phyloP scores from a whole-genome alignment of 2,113 vertebrate species.

The Eulemur rufifrons region DNA sequence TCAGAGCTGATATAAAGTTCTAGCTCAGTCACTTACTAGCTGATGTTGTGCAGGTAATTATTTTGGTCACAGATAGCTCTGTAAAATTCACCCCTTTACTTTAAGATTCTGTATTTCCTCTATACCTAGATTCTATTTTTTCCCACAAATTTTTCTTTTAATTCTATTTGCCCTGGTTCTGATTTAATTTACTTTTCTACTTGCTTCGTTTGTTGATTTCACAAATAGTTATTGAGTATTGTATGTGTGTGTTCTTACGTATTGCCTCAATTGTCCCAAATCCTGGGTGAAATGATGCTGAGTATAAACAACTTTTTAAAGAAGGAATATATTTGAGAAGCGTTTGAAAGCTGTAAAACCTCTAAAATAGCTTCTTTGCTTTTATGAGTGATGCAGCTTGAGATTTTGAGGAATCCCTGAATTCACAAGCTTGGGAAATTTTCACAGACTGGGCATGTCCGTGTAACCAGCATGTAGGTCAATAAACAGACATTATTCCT shows the following conservation, averaged over 20 bases:
- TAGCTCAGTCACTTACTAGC: neutral
- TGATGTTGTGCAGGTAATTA: neutral
- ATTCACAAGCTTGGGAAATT: neutral
- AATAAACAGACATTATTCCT: neutral
- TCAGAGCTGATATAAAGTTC: neutral
- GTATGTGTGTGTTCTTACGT: neutral
- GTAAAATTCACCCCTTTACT: neutral
- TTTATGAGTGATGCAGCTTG: neutral
- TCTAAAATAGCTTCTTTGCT: conserved; percentile 10
- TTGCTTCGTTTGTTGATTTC: neutral
- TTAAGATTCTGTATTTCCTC: neutral
- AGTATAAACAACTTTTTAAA: neutral
- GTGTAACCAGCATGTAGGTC: neutral
- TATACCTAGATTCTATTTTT: neutral
- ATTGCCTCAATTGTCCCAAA: neutral
- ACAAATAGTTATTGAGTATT: neutral
- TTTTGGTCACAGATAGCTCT: neutral
- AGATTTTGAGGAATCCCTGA: neutral
- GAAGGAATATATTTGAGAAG: neutral
- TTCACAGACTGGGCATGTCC: neutral
- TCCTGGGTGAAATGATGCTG: neutral
- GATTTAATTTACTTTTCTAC: neutral
- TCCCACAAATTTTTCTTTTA: neutral
- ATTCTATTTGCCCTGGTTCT: neutral
- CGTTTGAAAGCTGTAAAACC: neutral